These are phyloP conservation scores for Chauna torquata DNA, from an alignment of 2,113 vertebrate species.

Conservation along the genomic window DNA sequence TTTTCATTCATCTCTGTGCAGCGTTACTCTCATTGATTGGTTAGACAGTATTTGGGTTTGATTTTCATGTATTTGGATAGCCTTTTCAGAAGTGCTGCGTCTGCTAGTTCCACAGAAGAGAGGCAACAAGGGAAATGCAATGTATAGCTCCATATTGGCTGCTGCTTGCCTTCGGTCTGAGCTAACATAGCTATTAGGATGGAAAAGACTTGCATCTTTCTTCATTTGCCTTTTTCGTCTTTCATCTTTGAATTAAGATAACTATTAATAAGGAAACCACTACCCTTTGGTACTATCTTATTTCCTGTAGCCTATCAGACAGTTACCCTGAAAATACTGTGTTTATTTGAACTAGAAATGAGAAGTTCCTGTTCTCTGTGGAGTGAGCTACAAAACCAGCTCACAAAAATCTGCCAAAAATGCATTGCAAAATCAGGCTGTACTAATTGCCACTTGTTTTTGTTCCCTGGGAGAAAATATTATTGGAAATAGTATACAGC, in stretches of 20 bases:
- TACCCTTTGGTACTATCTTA: neutral
- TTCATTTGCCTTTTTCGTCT: neutral
- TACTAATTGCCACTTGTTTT: constrained; percentile 28
- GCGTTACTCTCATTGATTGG: neutral
- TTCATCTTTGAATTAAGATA: neutral
- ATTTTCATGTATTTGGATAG: neutral
- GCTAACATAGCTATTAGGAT: neutral
- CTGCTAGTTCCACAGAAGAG: neutral
- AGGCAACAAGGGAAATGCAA: neutral
- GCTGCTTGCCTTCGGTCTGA: neutral
- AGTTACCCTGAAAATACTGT: neutral
- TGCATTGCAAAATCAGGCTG: neutral
- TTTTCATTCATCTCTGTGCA: neutral
- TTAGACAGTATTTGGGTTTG: neutral
- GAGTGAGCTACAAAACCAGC: neutral
- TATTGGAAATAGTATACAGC: constrained; percentile 4
- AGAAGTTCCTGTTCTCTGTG: neutral
- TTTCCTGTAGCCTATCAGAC: neutral
- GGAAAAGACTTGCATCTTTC: neutral
- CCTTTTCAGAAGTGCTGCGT: neutral
- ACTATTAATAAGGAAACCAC: neutral
- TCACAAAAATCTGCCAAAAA: neutral
- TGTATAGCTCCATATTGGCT: fast-evolving
- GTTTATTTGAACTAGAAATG: neutral
- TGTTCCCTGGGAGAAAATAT: constrained; percentile 24